These are phyloP conservation scores for Brachyhypopomus occidentalis DNA, from an alignment of 2,113 vertebrate genomes.

Conservation along the genomic window DNA sequence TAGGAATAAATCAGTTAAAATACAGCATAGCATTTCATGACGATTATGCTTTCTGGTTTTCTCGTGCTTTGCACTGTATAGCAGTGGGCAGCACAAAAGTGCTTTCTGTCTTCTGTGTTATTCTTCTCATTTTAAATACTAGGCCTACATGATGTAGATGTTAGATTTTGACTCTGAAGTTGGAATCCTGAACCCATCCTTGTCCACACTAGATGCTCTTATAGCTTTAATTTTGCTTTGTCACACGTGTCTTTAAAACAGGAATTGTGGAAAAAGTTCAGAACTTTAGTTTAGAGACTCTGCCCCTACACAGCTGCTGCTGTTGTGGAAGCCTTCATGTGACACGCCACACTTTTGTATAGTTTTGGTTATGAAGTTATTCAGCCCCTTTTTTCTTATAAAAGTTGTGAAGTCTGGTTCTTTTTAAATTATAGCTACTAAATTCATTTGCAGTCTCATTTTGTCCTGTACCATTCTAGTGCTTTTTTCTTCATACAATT, in stretches of 20 bases:
- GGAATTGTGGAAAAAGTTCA: not conserved
- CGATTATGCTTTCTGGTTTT: too few species aligned
- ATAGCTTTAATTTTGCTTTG: not conserved
- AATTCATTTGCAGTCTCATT: not conserved
- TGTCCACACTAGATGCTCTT: too few species aligned
- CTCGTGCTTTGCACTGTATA: too few species aligned
- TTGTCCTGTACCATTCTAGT: conserved; percentile 3
- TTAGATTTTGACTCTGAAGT: too few species aligned
- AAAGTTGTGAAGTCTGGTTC: not conserved
- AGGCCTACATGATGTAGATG: not conserved
- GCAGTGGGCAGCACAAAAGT: too few species aligned
- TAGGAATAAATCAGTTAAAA: too few species aligned
- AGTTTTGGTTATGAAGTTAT: not conserved
- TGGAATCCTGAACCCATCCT: not conserved
- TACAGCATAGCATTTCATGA: too few species aligned
- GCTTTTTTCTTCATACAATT: conserved; percentile 7
- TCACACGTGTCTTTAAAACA: not conserved
- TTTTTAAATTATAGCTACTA: conserved; percentile 10
- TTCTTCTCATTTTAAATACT: not conserved
- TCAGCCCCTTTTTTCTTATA: not conserved
- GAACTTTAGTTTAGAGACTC: not conserved
- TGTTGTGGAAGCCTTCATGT: not conserved
- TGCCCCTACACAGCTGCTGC: not conserved
- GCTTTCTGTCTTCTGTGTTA: not conserved
- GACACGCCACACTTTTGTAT: not conserved